Conservation (phyloP, 1,140 invertebrate species). For the Neodiprion pinetum region DNA sequence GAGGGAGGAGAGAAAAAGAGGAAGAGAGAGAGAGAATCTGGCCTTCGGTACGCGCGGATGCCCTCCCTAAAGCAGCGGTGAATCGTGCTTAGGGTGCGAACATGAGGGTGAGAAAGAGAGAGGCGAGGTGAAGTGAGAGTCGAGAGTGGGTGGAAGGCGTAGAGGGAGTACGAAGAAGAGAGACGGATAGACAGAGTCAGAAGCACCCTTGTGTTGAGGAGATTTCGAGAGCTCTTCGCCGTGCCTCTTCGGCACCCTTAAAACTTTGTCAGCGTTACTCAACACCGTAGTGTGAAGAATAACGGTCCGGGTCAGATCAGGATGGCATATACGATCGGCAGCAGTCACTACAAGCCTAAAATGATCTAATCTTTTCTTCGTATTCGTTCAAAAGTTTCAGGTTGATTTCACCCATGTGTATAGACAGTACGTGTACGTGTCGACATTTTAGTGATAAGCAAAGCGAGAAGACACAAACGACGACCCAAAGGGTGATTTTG, state of each 20-base stretch:
- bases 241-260: constrained; percentile 31
- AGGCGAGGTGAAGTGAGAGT: not conserved
- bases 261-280: constrained; percentile 60
- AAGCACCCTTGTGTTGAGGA: not conserved
- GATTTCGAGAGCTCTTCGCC: constrained; percentile 36
- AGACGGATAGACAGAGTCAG: constrained; percentile 15
- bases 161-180: constrained; percentile 15
- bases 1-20: not conserved
- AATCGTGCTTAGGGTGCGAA: constrained; percentile 23
- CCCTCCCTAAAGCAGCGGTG: not conserved
- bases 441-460: no score
- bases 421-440: no score
- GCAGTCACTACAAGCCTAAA: not conserved
- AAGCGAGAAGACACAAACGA: no score
- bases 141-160: not conserved
- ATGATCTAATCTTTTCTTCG: no score
- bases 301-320: not conserved
- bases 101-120: constrained; percentile 20
- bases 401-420: no score
- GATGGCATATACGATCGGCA: constrained; percentile 3
- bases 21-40: constrained; percentile 18
- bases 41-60: not conserved
- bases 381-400: no score
- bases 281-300: constrained; percentile 40
- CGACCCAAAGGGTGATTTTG: no score